Evolutionary conservation across 2,888 invertebrate species (phyloP).

Genomic region (Habrosyne pyritoides): DNA sequence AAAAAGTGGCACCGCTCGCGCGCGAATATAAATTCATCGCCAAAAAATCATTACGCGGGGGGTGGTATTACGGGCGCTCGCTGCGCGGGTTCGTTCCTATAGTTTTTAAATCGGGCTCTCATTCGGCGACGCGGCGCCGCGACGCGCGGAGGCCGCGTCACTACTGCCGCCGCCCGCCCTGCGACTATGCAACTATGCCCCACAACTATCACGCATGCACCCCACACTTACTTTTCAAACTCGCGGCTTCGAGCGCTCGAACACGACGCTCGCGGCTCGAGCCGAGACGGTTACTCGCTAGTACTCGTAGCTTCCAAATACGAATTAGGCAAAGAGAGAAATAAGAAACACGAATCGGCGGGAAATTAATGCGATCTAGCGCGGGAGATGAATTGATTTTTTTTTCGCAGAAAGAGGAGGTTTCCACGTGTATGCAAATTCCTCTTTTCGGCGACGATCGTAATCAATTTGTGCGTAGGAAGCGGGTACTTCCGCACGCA

Average conservation of each 20-base stretch:
- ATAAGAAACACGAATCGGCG: conserved; percentile 44
- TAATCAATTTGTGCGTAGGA: conserved; percentile 83
- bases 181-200: conserved; percentile 44
- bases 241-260: conserved; percentile 14
- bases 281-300: conserved; percentile 8
- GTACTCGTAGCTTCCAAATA: conserved; percentile 10
- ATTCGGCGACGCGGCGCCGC: conserved; percentile 78
- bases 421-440: conserved; percentile 77
- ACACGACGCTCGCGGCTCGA: background rate
- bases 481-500: conserved; percentile 45
- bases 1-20: conserved; percentile 85
- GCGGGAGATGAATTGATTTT: conserved; percentile 56
- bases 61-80: conserved; percentile 86
- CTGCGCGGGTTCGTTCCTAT: conserved; percentile 80
- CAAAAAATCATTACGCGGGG: conserved; percentile 94
- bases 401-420: conserved; percentile 40
- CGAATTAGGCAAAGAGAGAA: conserved; percentile 28
- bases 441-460: conserved; percentile 78
- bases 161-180: conserved; percentile 57
- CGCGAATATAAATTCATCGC: conserved; percentile 90
- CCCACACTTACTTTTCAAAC: conserved; percentile 27
- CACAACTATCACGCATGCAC: conserved; percentile 58
- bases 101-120: conserved; percentile 83
- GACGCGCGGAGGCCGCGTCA: conserved; percentile 68
- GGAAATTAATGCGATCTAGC: conserved; percentile 52